Base-by-base conservation (phyloP, 1,140 invertebrate genomes). In the Papilio aristodemus region DNA sequence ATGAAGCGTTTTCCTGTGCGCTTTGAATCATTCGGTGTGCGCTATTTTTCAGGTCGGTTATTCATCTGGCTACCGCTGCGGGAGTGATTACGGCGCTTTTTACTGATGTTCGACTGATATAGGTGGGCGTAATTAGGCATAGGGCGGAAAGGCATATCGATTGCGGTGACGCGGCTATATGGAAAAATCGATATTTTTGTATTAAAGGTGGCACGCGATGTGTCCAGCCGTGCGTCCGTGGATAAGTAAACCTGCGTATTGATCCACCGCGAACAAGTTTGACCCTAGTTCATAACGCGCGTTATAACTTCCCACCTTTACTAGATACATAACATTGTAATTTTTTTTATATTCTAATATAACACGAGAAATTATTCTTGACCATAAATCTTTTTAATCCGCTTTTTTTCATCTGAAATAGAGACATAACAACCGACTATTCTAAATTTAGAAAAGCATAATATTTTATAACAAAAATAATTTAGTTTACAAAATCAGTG, bases 151-250 rank as follows among this genome's bases (percentile, higher is more conserved):
- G 89, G 86, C 85, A 91, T 89, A 89, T 91, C 89, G 87, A 91
- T 91, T 91, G 86, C 89, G 89, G 89, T 89, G 87, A 89, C 87
- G 87, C 80, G 83, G 86, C 85, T 89, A 86, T 87, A 85, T 84
- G 85, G 82, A 89, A 89, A 87, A 89, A 91, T 91, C 89, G 89
- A 91, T 91, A 89, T 89, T 88, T 90, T 89, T 88, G 85, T 90
- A 89, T 89, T 88, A 85, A 85, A 87, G 84, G 86, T 87, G 83
- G 83, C 86, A 89, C 86, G 87, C 88, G 87, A 91, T 73, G 78
- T 89, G 87, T 88, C 86, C 87, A 81, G 83, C 71, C 74, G 79
- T 84, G 80, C 79, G 84, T 78, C 80, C 80, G 76, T 78, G 81
- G 80, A 82, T 83, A 84, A 85, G 84, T 82, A 81, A 86, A 82